A percentile compares a stretch with the other conserved stretches of the same genome.
These are phyloP conservation scores for Bradypodion ventrale DNA, from an alignment of 2,797 vertebrate genomes.

Conservation along the genomic window DNA sequence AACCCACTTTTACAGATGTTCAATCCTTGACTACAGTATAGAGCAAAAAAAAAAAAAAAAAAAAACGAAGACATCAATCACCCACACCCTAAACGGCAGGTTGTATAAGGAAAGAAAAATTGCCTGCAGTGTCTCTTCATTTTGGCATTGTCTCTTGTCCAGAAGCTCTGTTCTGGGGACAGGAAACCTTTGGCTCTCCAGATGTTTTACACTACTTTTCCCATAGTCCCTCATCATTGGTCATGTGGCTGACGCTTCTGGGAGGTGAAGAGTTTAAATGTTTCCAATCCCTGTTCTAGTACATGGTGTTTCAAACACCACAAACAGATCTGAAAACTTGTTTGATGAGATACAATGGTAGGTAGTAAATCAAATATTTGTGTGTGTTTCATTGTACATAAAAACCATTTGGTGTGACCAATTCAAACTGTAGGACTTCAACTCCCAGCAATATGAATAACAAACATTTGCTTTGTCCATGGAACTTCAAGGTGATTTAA, in stretches of 20 bases:
- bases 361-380: neutral
- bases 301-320: neutral
- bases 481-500: neutral
- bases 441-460: neutral
- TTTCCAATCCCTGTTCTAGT: neutral
- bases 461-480: neutral
- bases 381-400: neutral
- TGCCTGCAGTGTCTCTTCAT: neutral
- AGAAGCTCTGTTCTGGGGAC: neutral
- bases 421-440: neutral
- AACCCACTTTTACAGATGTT: neutral
- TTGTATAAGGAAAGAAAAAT: neutral
- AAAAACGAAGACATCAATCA: neutral
- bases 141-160: neutral
- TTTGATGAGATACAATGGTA: neutral
- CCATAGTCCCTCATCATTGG: neutral
- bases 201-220: neutral
- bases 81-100: neutral
- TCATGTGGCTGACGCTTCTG: neutral
- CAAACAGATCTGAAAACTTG: neutral
- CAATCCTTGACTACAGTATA: slow-evolving; percentile 20
- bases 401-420: neutral
- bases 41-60: slow-evolving; percentile 34
- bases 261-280: neutral
- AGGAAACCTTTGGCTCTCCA: neutral